phyloP scores from a whole-genome alignment of 2,113 vertebrate species.

The Oryzias melastigma region DNA sequence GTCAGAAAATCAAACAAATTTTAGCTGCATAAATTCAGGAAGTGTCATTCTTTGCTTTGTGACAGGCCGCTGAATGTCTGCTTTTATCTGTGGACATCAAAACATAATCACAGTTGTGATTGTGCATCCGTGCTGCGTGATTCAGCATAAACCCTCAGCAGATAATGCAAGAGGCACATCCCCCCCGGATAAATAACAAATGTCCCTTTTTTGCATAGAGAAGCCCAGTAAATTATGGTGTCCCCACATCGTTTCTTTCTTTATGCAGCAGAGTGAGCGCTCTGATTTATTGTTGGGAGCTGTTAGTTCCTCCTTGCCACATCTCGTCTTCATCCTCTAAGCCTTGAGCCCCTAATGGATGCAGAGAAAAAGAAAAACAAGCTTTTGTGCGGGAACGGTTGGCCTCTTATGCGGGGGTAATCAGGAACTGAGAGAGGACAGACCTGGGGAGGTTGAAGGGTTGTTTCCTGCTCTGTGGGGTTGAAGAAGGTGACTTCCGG shows the following conservation, averaged over 20 bases:
- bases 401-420: constrained; percentile 62
- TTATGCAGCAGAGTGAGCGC: constrained; percentile 26
- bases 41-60: neutral
- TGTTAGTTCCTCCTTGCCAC: constrained; percentile 43
- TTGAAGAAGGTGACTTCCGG: constrained; percentile 28
- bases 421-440: constrained; percentile 17
- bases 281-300: constrained; percentile 55
- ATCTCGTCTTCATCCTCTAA: constrained; percentile 18
- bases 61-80: neutral
- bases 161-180: constrained; percentile 12
- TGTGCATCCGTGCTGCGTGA: constrained; percentile 9
- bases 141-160: constrained; percentile 4
- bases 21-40: neutral
- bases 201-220: constrained; percentile 39
- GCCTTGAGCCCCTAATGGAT: constrained; percentile 60
- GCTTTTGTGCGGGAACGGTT: constrained; percentile 50
- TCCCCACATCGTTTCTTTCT: constrained; percentile 27
- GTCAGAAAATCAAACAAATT: too few relatives aligned
- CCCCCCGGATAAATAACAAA: neutral
- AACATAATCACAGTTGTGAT: neutral
- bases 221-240: constrained; percentile 60
- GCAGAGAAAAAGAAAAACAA: constrained; percentile 27
- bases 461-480: constrained; percentile 38
- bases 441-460: neutral
- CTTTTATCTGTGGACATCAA: neutral